A percentile compares a stretch with the other conserved stretches of the same genome.
Evolutionary conservation across 2,113 vertebrate genomes (phyloP).

Genomic region (Ondatra zibethicus): DNA sequence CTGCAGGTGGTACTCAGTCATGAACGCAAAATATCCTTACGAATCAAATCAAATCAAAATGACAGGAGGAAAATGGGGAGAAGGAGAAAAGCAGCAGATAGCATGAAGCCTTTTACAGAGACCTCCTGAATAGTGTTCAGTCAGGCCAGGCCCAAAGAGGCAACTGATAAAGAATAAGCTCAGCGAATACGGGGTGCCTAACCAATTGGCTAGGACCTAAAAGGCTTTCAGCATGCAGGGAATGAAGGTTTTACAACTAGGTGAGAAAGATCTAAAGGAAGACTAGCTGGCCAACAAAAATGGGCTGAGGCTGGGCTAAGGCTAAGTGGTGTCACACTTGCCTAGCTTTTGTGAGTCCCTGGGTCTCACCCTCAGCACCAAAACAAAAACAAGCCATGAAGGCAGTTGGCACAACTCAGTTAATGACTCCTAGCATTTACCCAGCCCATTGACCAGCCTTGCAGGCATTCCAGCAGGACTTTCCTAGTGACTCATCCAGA

Average conservation of each 20-base stretch:
- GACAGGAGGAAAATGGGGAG: background rate
- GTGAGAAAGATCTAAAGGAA: background rate
- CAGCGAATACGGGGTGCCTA: background rate
- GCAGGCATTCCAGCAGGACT: background rate
- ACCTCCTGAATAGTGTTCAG: background rate
- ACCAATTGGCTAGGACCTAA: background rate
- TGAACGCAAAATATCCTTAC: background rate
- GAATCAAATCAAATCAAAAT: background rate
- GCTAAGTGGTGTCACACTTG: background rate
- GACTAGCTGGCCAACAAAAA: background rate
- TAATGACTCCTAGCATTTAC: background rate
- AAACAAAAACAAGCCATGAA: background rate
- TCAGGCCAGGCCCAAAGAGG: background rate
- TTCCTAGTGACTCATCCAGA: background rate
- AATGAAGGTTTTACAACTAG: fast-evolving
- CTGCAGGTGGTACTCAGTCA: background rate
- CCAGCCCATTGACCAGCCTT: background rate
- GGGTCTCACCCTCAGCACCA: background rate
- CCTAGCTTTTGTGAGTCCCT: background rate
- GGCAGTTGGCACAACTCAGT: background rate
- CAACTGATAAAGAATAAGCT: background rate
- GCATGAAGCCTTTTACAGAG: background rate
- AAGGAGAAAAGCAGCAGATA: background rate
- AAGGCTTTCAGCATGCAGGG: background rate
- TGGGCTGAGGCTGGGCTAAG: background rate